A percentile compares a stretch with the other conserved stretches of the same genome.
phyloP scores from a whole-genome alignment of 2,113 vertebrate genomes.

The Lipophrys pholis region DNA sequence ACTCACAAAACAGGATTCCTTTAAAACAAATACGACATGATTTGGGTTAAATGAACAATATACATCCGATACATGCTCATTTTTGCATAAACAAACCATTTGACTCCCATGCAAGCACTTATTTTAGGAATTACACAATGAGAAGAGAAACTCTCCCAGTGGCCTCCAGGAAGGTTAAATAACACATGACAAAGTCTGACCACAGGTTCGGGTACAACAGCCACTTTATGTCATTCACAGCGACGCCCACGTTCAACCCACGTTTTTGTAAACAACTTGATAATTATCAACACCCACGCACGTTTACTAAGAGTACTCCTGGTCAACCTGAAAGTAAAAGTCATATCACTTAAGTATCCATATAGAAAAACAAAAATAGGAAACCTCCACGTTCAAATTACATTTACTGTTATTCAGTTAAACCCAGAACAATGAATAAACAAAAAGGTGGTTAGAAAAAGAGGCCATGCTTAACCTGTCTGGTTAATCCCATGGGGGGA shows the following conservation, averaged over 20 bases:
- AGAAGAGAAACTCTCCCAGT: neutral
- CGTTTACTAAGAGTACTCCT: too few species aligned
- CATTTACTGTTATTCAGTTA: too few species aligned
- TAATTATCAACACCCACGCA: too few species aligned
- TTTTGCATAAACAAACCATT: neutral
- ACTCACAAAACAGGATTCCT: neutral
- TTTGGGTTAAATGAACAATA: neutral
- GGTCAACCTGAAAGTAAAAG: too few species aligned
- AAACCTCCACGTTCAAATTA: too few species aligned
- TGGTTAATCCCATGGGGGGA: too few species aligned
- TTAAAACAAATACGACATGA: too few species aligned
- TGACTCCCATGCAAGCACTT: neutral
- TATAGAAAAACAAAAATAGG: too few species aligned
- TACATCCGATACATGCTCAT: neutral
- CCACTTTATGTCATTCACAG: constrained; percentile 1
- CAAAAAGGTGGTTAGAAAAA: too few species aligned
- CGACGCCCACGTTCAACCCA: neutral
- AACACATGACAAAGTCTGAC: neutral
- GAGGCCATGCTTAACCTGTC: too few species aligned
- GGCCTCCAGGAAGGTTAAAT: constrained; percentile 1
- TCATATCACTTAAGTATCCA: too few species aligned
- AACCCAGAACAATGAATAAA: too few species aligned
- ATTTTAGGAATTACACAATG: neutral
- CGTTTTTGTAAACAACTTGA: constrained; percentile 30
- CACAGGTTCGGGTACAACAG: neutral